These are phyloP conservation scores for Eupelmus urozonus DNA, from an alignment of 2,888 invertebrate genomes.

Conservation along the genomic window DNA sequence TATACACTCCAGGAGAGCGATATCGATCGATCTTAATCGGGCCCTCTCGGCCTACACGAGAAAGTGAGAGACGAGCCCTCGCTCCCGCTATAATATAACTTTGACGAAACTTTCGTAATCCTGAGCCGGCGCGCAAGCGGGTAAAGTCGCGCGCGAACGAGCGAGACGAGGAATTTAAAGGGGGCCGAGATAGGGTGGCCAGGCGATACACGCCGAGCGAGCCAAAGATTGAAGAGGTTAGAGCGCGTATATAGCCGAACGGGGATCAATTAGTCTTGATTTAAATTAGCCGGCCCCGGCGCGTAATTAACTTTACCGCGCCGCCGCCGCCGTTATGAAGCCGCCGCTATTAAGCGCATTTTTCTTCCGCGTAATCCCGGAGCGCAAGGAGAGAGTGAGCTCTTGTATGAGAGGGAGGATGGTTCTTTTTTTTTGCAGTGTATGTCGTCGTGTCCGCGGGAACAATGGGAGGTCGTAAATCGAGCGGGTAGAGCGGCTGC, in stretches of 20 bases:
- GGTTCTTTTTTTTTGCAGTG: too few relatives aligned
- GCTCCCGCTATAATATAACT: slow-evolving; percentile 61
- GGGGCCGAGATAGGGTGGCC: not conserved
- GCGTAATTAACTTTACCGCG: slow-evolving; percentile 71
- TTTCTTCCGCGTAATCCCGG: not conserved
- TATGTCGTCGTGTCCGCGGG: too few relatives aligned
- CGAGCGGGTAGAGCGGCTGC: too few relatives aligned
- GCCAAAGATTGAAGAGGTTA: slow-evolving; percentile 58
- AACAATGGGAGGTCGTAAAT: too few relatives aligned
- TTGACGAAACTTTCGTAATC: slow-evolving; percentile 68
- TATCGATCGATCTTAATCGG: slow-evolving; percentile 53
- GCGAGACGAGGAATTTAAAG: not conserved
- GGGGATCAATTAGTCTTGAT: slow-evolving; percentile 73
- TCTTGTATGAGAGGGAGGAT: too few relatives aligned
- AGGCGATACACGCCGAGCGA: slow-evolving; percentile 1
- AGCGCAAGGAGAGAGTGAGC: too few relatives aligned
- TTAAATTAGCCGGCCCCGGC: slow-evolving; percentile 70
- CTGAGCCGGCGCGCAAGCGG: slow-evolving; percentile 41
- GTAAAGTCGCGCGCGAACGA: slow-evolving; percentile 11
- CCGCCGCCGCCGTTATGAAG: not conserved
- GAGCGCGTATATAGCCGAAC: slow-evolving; percentile 38
- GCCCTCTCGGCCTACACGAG: slow-evolving; percentile 8
- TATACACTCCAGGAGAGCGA: not conserved
- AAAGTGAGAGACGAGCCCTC: not conserved
- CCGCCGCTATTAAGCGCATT: not conserved